phyloP scores from a whole-genome alignment of 2,888 invertebrate genomes.

The Apodemia duryi region DNA sequence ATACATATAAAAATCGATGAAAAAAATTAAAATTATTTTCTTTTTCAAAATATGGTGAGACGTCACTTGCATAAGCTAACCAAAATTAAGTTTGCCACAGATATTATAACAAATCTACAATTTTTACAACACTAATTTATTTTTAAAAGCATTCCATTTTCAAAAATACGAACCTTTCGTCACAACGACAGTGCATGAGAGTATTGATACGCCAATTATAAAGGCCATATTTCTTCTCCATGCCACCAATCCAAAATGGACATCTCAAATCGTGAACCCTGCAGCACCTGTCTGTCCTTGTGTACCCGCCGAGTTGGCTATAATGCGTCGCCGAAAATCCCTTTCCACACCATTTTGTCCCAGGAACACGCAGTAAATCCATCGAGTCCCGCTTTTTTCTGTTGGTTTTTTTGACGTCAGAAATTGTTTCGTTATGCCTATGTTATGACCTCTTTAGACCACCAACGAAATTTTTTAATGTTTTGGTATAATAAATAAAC shows the following conservation, averaged over 20 bases:
- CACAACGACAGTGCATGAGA: conserved; percentile 94
- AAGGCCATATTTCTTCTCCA: conserved; percentile 90
- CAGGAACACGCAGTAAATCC: conserved; percentile 89
- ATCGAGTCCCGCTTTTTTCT: conserved; percentile 68
- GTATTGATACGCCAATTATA: conserved; percentile 95
- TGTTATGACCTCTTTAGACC: conserved; percentile 38
- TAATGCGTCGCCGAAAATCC: conserved; percentile 90
- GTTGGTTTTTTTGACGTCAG: conserved; percentile 31
- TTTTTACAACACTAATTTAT: conserved; percentile 3
- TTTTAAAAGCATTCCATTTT: conserved; percentile 19
- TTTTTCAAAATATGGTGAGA: neutral
- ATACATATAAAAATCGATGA: neutral
- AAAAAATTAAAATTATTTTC: no score
- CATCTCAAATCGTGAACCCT: conserved; percentile 92
- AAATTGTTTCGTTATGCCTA: conserved; percentile 25
- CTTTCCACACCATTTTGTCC: conserved; percentile 96
- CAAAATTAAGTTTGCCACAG: neutral
- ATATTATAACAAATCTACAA: neutral
- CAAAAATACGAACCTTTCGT: conserved; percentile 85
- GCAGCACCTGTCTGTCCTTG: conserved; percentile 92
- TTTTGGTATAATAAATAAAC: neutral
- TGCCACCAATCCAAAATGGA: conserved; percentile 89
- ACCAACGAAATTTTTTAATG: conserved; percentile 28
- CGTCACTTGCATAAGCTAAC: neutral
- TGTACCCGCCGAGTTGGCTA: conserved; percentile 90